Base-by-base conservation (phyloP, 2,888 invertebrate genomes). In the Antheraea assamensis region DNA sequence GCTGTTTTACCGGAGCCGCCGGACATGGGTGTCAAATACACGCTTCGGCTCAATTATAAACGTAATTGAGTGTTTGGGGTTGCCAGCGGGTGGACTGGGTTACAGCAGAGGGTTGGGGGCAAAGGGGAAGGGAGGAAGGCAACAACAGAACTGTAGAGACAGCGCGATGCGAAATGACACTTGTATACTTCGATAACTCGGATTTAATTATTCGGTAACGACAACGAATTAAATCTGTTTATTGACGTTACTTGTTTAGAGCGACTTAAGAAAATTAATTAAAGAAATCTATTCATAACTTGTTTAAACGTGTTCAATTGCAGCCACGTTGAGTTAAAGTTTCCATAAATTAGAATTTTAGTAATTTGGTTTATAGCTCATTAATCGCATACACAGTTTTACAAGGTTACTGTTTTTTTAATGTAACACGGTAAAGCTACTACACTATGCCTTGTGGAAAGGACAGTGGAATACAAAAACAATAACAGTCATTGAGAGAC, bases 21-120 rank as follows among this genome's bases (percentile, higher is more conserved):
- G 84, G 84, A 86, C 84, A 83, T 82, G 83, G 85, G 84, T 85
- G 90, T 90, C 92, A 91, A 87, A 88, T 85, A 85, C 90, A 90
- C 86, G 83, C 83, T 85, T 79, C 83, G 83, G 86, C 83, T 89
- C 90, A 91, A 92, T 92, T 92, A 90, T 91, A 91, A 91, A 89
- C 86, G 88, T 90, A 92, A 92, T 92, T 89, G 90, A 88, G 87
- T 88, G 85, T 88, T 90, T 87, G 82, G 87, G 77, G 77, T 72
- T 70, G 72, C 72, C 73, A 73, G 75, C 78, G 75, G 75, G 74
- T 68, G 73, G 49, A 72, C 71, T 55, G 35, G 74, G 68, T 71
- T 64, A 64, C 61, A 64, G 21, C n/a, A 24, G 3, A 24, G 24
- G 58, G n/a, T 58, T 74, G 71, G 73, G 42, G 13, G 42, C 13